These are phyloP conservation scores for Hybos culiciformis DNA, from an alignment of 2,888 invertebrate genomes.

Conservation along the genomic window DNA sequence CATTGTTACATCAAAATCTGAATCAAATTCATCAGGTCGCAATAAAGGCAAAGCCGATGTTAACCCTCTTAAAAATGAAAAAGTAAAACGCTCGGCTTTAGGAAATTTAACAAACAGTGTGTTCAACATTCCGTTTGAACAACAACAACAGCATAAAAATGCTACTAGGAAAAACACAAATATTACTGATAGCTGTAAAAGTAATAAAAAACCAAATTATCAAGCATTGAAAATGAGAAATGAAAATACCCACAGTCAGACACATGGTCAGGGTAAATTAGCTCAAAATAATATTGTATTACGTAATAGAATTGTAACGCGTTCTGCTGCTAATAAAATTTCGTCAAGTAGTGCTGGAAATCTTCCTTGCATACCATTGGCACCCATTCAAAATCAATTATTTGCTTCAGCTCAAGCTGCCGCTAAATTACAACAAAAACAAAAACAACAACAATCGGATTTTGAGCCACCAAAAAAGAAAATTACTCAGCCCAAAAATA, in stretches of 20 bases:
- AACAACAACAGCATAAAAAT: too few relatives aligned
- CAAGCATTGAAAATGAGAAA: too few relatives aligned
- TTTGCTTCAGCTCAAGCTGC: not conserved
- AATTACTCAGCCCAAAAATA: too few relatives aligned
- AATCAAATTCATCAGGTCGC: conserved; percentile 13
- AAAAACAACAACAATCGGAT: conserved; percentile 18
- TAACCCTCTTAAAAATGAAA: conserved; percentile 59
- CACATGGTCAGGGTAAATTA: too few relatives aligned
- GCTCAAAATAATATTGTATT: conserved; percentile 8
- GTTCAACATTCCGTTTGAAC: conserved; percentile 20
- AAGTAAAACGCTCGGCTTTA: conserved; percentile 67
- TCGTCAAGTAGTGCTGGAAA: conserved; percentile 27
- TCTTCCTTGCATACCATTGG: conserved; percentile 20
- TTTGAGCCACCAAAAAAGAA: too few relatives aligned
- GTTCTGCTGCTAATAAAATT: too few relatives aligned
- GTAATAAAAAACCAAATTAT: too few relatives aligned
- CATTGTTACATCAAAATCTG: conserved; percentile 21
- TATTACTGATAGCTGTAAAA: too few relatives aligned
- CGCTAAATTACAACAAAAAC: conserved; percentile 25
- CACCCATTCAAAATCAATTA: conserved; percentile 2
- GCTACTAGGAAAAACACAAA: too few relatives aligned
- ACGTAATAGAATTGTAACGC: too few relatives aligned
- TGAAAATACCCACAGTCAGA: too few relatives aligned
- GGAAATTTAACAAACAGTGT: conserved; percentile 66
- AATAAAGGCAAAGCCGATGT: conserved; percentile 65